Conservation (phyloP, 2,888 invertebrate genomes). For the Sinohyriopsis cumingii region DNA sequence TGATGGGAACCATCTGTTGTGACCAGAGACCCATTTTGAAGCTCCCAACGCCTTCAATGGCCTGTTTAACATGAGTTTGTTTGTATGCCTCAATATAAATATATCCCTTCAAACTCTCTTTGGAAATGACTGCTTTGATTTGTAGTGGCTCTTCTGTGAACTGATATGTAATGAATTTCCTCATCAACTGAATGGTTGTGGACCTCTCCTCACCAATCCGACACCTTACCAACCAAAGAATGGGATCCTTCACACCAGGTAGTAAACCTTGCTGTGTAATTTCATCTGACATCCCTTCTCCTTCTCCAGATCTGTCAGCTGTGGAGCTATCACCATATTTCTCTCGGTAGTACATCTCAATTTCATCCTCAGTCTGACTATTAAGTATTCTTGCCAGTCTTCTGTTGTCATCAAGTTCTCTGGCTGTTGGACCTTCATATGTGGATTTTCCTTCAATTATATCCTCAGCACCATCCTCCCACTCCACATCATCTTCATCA, state of each 20-base stretch:
- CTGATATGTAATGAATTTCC: constrained; percentile 94
- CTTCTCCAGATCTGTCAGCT: constrained; percentile 93
- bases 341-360: constrained; percentile 94
- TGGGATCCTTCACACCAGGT: constrained; percentile 99
- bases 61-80: constrained; percentile 93
- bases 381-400: constrained; percentile 50
- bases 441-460: constrained; percentile 81
- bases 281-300: constrained; percentile 97
- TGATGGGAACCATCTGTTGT: constrained; percentile 98
- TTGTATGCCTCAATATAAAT: constrained; percentile 99
- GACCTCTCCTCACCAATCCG: constrained; percentile 97
- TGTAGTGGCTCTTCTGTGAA: constrained; percentile 81
- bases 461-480: constrained; percentile 97
- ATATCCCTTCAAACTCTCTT: constrained; percentile 97
- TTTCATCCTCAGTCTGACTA: constrained; percentile 94
- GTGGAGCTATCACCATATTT: constrained; percentile 95
- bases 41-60: constrained; percentile 94
- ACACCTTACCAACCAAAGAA: constrained; percentile 99
- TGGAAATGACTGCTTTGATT: constrained; percentile 97
- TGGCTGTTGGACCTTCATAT: constrained; percentile 93
- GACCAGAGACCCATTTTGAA: constrained; percentile 93
- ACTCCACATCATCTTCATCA: constrained; percentile 88
- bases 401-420: constrained; percentile 85
- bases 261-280: constrained; percentile 97
- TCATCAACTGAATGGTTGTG: constrained; percentile 93